Evolutionary conservation across 2,888 invertebrate genomes (phyloP).

Genomic region (Mythimna pallens): DNA sequence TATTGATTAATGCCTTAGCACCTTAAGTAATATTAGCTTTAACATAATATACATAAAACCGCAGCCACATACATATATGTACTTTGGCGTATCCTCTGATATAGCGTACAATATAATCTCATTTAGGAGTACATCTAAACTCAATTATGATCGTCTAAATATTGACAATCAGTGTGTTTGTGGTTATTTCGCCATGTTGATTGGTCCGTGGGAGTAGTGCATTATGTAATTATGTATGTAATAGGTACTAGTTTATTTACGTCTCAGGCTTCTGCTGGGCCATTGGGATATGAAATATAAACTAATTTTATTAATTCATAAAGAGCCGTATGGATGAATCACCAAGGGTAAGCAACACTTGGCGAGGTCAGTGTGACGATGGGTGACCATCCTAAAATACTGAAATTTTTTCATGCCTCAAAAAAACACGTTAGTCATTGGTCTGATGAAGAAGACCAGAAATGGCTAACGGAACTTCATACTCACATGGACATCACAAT

Average conservation of each 20-base stretch:
- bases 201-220: not conserved
- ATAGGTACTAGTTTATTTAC: not conserved
- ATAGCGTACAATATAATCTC: slow-evolving; percentile 12
- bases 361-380: no score
- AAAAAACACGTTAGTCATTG: no score
- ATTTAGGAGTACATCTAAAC: slow-evolving; percentile 27
- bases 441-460: no score
- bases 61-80: not conserved
- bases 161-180: slow-evolving; percentile 26
- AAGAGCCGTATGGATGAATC: no score
- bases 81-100: slow-evolving; percentile 11
- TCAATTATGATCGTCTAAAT: slow-evolving; percentile 39
- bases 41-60: not conserved
- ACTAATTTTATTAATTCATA: not conserved
- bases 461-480: no score
- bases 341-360: no score
- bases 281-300: not conserved
- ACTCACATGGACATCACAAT: no score
- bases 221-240: slow-evolving; percentile 13
- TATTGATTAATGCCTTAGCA: not conserved
- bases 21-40: not conserved
- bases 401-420: no score
- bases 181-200: slow-evolving; percentile 3
- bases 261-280: not conserved
- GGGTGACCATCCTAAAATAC: no score